Base-by-base conservation (phyloP, 2,797 vertebrate species). In the Cottoperca gobio region DNA sequence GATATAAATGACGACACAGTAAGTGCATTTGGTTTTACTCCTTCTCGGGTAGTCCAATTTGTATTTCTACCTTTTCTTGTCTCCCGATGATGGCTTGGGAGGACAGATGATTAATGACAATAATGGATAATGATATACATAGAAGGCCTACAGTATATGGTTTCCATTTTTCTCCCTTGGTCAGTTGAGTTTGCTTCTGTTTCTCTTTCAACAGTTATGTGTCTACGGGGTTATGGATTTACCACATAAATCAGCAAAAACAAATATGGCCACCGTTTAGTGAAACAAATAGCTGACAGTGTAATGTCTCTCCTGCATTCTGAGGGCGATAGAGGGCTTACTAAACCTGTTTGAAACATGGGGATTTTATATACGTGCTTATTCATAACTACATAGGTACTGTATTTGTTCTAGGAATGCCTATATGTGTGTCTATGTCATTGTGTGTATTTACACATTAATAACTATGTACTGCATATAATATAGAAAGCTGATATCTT, bases 51-150 rank as follows among this genome's bases (percentile, higher is more conserved):
- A 23, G 35, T 63, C 21, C 70, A 65, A 81, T 87, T 76, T 84
- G 67, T 79, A 43, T 79, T 84, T 80, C 57, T 55, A 70, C 58
- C 50, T 42, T 23, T 71, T 42, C 73, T 78, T 0, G 1, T 66
- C 72, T 79, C 57, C 46, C 55, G 54, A 31, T 74, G 58, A 80
- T 75, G 71, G 52, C 24, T 53, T 33, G 33, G 50, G 13, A 50
- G 43, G 68, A 68, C 66, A 31, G 28, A 81, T 73, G 70, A 74
- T 76, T 73, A 78, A 73, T 78, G 62, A 40, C 43, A 73, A 81
- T 16, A 73, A 69, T 52, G 0, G 0, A 16, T 57, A 24, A 60
- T 72, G 7, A 46, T 79, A 48, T 55, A 62, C 8, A 37, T 10
- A 5, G 48, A 11, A 46, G 5, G 50, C 46, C 46, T 19, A 8